phyloP scores from a whole-genome alignment of 2,888 invertebrate genomes.

The Arctia plantaginis region DNA sequence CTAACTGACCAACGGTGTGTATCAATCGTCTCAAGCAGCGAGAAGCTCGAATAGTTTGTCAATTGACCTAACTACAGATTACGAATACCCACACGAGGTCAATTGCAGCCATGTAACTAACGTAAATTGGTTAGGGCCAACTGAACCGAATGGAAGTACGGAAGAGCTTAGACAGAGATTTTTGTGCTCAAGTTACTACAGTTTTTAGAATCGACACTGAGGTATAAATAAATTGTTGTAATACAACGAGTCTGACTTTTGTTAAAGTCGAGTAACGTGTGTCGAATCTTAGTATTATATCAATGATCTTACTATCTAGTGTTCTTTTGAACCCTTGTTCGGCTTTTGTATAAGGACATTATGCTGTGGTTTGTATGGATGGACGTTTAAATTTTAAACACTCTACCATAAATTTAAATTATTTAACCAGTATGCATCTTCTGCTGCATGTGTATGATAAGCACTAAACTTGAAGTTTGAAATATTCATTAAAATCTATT shows the following conservation, averaged over 20 bases:
- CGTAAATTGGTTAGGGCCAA: background rate
- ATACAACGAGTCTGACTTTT: background rate
- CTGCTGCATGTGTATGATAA: background rate
- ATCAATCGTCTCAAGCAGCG: background rate
- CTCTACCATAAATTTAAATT: background rate
- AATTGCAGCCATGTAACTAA: conserved; percentile 16
- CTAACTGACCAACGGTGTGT: conserved; percentile 5
- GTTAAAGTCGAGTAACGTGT: background rate
- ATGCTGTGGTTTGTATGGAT: too few relatives aligned
- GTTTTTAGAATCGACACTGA: background rate
- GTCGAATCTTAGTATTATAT: too few relatives aligned
- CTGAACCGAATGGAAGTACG: background rate
- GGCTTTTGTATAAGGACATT: too few relatives aligned
- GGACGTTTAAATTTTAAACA: background rate
- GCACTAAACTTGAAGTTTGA: too few relatives aligned
- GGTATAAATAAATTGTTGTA: background rate
- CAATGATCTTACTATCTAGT: background rate
- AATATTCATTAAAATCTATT: too few relatives aligned
- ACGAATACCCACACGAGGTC: conserved; percentile 6
- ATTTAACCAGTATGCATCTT: background rate
- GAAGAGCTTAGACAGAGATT: background rate
- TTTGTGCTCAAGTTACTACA: background rate
- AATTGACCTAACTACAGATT: conserved; percentile 21
- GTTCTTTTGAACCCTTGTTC: background rate
- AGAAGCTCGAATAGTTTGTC: conserved; percentile 15